Percentiles rank a stretch among this genome's conserved stretches.
Evolutionary conservation across 2,888 invertebrate species (phyloP).

Genomic region (Antitype chi): DNA sequence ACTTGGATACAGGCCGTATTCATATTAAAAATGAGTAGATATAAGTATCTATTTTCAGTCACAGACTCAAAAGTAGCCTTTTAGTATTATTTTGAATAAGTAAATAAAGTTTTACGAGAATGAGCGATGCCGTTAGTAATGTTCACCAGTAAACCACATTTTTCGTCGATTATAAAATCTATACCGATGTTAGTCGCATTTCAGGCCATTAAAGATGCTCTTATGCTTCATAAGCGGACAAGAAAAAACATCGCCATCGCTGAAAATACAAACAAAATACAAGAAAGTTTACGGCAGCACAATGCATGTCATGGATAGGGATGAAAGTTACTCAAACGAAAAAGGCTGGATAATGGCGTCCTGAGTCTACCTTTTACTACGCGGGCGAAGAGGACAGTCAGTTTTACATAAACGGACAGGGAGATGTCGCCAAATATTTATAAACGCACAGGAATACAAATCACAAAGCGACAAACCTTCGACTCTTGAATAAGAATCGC

Average conservation of each 20-base stretch:
- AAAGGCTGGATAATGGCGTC: not conserved
- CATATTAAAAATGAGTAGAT: not conserved
- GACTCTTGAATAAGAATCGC: constrained; percentile 54
- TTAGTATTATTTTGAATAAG: not conserved
- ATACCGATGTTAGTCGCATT: constrained; percentile 6
- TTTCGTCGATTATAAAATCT: constrained; percentile 10
- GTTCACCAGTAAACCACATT: not conserved
- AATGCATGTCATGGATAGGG: not conserved
- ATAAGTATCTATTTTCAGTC: not conserved
- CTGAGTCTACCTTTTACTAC: constrained; percentile 22
- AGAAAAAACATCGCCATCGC: constrained; percentile 24
- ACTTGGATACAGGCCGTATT: not conserved
- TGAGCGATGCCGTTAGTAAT: not conserved
- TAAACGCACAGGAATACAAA: constrained; percentile 63
- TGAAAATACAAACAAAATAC: not conserved
- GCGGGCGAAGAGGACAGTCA: constrained; percentile 34
- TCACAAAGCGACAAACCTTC: constrained; percentile 52
- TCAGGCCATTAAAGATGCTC: constrained; percentile 15
- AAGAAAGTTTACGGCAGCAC: not conserved
- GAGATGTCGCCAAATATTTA: constrained; percentile 52
- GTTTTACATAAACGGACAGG: constrained; percentile 50
- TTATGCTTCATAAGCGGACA: not conserved
- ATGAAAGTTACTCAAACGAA: not conserved
- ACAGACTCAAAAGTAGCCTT: not conserved
- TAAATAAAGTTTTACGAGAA: not conserved